Percentiles rank a stretch among this genome's conserved stretches.
Evolutionary conservation across 2,113 vertebrate species (phyloP).

Genomic region (Coptodon rendalli): DNA sequence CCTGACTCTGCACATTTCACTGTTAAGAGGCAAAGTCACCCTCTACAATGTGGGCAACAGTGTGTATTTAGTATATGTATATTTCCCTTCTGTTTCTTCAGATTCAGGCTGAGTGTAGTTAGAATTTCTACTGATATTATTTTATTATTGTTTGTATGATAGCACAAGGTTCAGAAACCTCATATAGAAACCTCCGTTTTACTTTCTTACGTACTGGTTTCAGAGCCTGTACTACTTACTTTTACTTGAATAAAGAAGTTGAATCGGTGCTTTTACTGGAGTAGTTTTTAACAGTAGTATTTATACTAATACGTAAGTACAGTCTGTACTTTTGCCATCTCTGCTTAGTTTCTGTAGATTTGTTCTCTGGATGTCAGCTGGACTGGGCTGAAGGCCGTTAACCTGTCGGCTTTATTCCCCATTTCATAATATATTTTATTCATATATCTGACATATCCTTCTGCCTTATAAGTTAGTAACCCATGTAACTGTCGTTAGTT

Average conservation of each 20-base stretch:
- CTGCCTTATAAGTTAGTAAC: background rate
- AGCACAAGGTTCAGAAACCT: background rate
- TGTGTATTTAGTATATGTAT: background rate
- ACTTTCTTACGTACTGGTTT: background rate
- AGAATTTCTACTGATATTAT: background rate
- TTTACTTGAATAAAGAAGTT: background rate
- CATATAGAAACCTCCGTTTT: background rate
- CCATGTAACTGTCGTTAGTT: fast-evolving
- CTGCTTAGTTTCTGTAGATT: background rate
- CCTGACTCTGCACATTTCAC: background rate
- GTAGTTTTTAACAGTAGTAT: background rate
- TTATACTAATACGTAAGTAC: background rate
- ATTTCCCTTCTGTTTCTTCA: background rate
- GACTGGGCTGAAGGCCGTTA: background rate
- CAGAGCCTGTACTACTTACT: background rate
- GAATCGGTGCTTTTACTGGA: background rate
- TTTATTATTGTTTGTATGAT: background rate
- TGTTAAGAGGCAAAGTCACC: background rate
- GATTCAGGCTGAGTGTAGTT: background rate
- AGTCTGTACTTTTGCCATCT: background rate
- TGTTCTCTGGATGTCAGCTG: background rate
- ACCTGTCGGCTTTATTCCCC: background rate
- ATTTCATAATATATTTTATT: background rate
- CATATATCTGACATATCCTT: background rate
- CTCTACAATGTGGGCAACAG: background rate